These are phyloP conservation scores for Sarcophaga carnaria DNA, from an alignment of 2,888 invertebrate species.

Conservation along the genomic window DNA sequence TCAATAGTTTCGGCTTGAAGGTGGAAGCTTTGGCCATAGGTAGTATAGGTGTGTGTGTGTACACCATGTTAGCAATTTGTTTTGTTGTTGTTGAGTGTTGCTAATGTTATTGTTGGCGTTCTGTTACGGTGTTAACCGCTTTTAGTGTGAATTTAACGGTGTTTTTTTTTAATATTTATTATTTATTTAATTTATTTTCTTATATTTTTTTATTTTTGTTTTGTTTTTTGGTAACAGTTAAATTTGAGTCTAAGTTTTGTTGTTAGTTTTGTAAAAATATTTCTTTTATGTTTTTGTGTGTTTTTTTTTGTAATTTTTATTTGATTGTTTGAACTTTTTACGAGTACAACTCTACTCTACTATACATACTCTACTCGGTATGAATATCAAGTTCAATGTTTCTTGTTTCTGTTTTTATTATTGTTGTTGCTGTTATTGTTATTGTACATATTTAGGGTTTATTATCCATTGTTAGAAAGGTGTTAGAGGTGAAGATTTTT, in stretches of 20 bases:
- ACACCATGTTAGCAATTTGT: neutral
- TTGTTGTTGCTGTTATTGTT: neutral
- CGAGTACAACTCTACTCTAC: too few species aligned
- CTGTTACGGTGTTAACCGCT: neutral
- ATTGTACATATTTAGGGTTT: neutral
- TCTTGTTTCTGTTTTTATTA: conserved; percentile 1
- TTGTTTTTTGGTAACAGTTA: conserved; percentile 52
- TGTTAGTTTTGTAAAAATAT: neutral
- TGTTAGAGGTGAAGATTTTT: conserved; percentile 11
- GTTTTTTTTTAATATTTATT: neutral
- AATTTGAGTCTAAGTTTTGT: conserved; percentile 25
- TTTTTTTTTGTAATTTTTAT: conserved; percentile 4
- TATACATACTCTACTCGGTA: neutral
- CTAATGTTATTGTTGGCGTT: neutral
- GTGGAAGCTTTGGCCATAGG: too few species aligned
- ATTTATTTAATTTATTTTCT: neutral
- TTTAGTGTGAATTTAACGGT: conserved; percentile 61
- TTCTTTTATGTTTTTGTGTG: neutral
- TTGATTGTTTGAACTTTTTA: conserved; percentile 56
- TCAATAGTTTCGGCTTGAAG: conserved; percentile 12
- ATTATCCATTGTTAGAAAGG: neutral
- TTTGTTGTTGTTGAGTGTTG: conserved; percentile 5
- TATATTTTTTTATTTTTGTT: neutral
- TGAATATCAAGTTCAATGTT: conserved; percentile 66
- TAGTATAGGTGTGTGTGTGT: too few species aligned